Evolutionary conservation across 2,113 vertebrate species (phyloP), one percentile per base, ranked within the genome.

Genomic region (Prionailurus bengalensis): DNA sequence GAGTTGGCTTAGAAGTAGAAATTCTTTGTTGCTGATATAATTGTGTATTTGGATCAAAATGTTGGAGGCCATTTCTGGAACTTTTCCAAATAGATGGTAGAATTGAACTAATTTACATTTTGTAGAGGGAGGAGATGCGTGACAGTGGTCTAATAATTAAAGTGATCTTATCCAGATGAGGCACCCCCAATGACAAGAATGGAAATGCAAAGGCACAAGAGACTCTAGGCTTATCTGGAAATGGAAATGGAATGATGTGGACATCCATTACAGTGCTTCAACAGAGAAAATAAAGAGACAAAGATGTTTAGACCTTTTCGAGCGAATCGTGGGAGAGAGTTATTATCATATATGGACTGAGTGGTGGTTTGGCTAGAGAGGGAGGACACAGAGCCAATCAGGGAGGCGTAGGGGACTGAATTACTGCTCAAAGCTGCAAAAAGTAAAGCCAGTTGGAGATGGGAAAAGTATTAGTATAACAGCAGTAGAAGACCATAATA

Each of bases 261-360:
- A 98, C 99, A 99, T 98, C 94, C 98, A 98, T 98, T 98, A 98
- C 98, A 98, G 98, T 98, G 98, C 98, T 99, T 99, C 97, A 99
- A 99, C 99, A 99, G 97, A 99, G 97, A 99, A 99, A 99, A 98
- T 98, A 99, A 99, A 99, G 96, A 98, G 99, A 99, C 98, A 99
- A 99, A 99, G 99, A 99, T 98, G 98, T 99, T 99, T 99, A 99
- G 99, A 99, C 98, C 99, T 99, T 99, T 99, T 99, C 98, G 99
- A 99, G 98, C 98, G 98, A 99, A 99, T 98, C 95, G 98, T 99
- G 99, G 99, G 98, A 99, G 99, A 98, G 99, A 99, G 98, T 98
- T 98, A 99, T 99, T 99, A 99, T 99, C 98, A 99, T 99, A 99
- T 99, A 99, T 98, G 98, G 98, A 98, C 98, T 99, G 98, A 99